A percentile compares a stretch with the other conserved stretches of the same genome.
Evolutionary conservation across 53 echinoderm and acorn worm species (phyloP).

Genomic region (Apostichopus leukothele): DNA sequence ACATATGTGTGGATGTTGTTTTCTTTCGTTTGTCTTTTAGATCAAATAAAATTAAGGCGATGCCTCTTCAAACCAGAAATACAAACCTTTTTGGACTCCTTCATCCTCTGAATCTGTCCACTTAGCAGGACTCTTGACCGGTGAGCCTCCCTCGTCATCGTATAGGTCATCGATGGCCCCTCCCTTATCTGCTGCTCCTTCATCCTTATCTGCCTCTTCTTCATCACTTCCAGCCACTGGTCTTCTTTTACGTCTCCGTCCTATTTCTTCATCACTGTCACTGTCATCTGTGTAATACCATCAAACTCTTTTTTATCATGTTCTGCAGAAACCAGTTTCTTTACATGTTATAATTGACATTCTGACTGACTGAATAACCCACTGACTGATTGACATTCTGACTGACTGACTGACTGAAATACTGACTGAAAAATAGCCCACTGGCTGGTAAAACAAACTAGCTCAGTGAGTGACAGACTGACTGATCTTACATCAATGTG

Average conservation of each 20-base stretch:
- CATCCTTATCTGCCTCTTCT: constrained; percentile 45
- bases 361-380: no score
- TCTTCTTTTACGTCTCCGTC: constrained; percentile 78
- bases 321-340: no score
- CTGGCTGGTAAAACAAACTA: no score
- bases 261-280: constrained; percentile 70
- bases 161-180: constrained; percentile 12
- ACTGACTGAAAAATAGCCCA: no score
- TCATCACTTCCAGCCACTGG: constrained; percentile 51
- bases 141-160: constrained; percentile 36
- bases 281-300: constrained; percentile 22
- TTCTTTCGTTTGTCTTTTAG: no score
- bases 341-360: no score
- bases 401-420: no score
- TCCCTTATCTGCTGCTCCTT: constrained; percentile 16
- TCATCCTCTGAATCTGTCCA: constrained; percentile 38
- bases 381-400: no score
- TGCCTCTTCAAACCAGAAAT: not conserved
- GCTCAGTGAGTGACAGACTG: not conserved
- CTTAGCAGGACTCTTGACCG: constrained; percentile 8
- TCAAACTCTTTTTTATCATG: not conserved
- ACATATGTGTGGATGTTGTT: no score
- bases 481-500: not conserved
- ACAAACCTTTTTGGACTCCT: not conserved
- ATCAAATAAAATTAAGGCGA: no score